Conservation (phyloP, 2,888 invertebrate genomes). For the Acleris literana region DNA sequence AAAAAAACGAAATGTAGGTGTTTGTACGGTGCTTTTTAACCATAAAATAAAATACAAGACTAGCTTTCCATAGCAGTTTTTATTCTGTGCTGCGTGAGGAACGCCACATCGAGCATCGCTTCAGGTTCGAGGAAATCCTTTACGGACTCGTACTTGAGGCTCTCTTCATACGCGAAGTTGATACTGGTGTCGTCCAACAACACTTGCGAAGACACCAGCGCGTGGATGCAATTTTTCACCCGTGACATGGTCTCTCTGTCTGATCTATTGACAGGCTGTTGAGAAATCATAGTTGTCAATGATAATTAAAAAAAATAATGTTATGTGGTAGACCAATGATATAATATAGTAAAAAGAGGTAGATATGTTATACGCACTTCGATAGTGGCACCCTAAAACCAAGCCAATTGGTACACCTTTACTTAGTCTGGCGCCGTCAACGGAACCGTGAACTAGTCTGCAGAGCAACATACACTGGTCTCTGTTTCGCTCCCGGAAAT, state of each 20-base stretch:
- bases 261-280: constrained; percentile 86
- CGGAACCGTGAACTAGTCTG: no score
- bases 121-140: constrained; percentile 92
- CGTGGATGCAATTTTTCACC: constrained; percentile 94
- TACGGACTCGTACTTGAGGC: constrained; percentile 89
- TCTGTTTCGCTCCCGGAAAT: no score
- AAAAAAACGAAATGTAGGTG: no score
- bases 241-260: constrained; percentile 95
- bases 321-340: no score
- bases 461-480: no score
- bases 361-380: no score
- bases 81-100: constrained; percentile 90
- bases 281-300: constrained; percentile 30
- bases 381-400: no score
- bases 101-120: constrained; percentile 92
- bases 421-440: no score
- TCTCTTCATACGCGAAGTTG: constrained; percentile 94
- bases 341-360: no score
- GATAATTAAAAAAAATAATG: no score
- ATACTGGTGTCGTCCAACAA: constrained; percentile 97
- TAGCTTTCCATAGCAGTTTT: constrained; percentile 69
- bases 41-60: constrained; percentile 43
- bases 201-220: constrained; percentile 93
- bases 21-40: no score
- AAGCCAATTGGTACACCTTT: no score